These are phyloP conservation scores for Python bivittatus DNA, from an alignment of 2,113 vertebrate genomes.

Conservation along the genomic window DNA sequence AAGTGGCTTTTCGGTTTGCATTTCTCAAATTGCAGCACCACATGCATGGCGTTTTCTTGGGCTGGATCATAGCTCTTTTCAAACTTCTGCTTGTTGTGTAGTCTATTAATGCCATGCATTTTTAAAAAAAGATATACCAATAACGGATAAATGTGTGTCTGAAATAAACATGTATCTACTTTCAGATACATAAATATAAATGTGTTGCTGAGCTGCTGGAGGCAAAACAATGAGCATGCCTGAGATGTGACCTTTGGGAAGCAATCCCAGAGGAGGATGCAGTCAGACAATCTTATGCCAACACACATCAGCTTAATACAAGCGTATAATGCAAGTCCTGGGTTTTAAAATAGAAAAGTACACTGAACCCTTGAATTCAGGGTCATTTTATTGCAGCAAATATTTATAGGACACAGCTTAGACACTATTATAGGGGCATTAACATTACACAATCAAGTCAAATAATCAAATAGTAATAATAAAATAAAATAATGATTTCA, in stretches of 20 bases:
- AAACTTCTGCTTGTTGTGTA: neutral
- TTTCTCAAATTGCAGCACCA: neutral
- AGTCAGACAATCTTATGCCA: slow-evolving; percentile 20
- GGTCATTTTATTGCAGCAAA: slow-evolving; percentile 11
- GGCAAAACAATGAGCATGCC: slow-evolving; percentile 24
- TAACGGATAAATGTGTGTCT: slow-evolving; percentile 4
- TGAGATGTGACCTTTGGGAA: slow-evolving; percentile 41
- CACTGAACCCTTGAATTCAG: slow-evolving; percentile 18
- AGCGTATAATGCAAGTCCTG: neutral
- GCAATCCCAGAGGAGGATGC: neutral
- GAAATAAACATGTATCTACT: slow-evolving; percentile 25
- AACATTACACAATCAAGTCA: neutral
- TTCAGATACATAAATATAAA: slow-evolving; percentile 35
- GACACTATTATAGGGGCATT: neutral
- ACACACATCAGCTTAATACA: slow-evolving; percentile 18
- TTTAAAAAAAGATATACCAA: slow-evolving; percentile 5
- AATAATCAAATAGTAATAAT: neutral
- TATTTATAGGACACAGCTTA: neutral
- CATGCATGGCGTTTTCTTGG: neutral
- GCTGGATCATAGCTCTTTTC: neutral
- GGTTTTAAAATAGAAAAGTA: slow-evolving; percentile 32
- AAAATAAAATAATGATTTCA: neutral
- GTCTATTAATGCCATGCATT: neutral
- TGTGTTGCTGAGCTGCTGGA: slow-evolving; percentile 18
- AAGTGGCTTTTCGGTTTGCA: neutral